Percentiles rank a stretch among this genome's conserved stretches.
phyloP scores from a whole-genome alignment of 2,888 invertebrate genomes.

The Chirona hameri region DNA sequence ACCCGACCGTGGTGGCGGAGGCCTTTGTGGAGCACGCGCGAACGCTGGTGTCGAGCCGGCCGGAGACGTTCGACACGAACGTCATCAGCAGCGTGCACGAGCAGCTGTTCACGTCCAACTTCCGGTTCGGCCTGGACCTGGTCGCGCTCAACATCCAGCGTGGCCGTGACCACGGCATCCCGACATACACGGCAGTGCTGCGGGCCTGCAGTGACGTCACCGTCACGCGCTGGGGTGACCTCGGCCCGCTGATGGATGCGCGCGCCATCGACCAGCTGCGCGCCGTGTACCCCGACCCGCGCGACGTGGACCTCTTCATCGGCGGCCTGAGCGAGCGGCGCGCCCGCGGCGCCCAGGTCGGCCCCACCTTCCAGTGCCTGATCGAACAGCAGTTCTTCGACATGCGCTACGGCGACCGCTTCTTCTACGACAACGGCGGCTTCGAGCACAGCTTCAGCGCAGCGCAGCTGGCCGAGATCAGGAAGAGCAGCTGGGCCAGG shows the following conservation, averaged over 20 bases:
- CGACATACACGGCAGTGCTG: conserved; percentile 26
- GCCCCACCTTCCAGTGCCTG: not conserved
- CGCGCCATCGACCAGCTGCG: too few relatives aligned
- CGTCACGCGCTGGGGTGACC: too few relatives aligned
- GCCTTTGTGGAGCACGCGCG: not conserved
- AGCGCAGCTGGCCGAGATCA: not conserved
- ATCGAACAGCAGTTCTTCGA: not conserved
- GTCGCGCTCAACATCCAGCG: conserved; percentile 38
- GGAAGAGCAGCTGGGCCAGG: not conserved
- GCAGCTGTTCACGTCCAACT: not conserved
- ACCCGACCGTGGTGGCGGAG: not conserved
- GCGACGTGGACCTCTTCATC: conserved; percentile 2
- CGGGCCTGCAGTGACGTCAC: too few relatives aligned
- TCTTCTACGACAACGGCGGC: not conserved
- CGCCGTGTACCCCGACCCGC: too few relatives aligned
- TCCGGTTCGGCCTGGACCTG: conserved; percentile 37
- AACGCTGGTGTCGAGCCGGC: not conserved
- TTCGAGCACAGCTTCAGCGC: not conserved
- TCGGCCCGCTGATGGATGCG: too few relatives aligned
- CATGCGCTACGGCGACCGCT: not conserved
- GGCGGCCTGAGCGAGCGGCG: not conserved
- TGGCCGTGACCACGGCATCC: conserved; percentile 36
- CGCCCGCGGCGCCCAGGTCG: not conserved
- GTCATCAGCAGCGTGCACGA: not conserved
- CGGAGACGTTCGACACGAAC: not conserved